Conservation (phyloP, 2,888 invertebrate genomes). For the Caenorhabditis sulstoni region DNA sequence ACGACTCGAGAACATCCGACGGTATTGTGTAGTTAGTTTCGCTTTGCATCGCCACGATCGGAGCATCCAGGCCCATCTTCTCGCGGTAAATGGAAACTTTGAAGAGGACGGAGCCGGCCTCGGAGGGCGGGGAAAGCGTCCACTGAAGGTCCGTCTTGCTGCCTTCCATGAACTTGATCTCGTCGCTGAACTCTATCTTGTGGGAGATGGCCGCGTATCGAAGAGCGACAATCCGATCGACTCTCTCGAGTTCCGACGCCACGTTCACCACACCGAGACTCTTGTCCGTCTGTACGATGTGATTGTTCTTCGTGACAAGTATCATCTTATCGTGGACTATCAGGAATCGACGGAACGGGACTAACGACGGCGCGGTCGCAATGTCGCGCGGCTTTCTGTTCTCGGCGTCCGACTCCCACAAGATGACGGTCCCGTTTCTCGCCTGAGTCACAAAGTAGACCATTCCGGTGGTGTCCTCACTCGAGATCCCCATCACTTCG, state of each 20-base stretch:
- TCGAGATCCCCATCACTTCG: slow-evolving; percentile 75
- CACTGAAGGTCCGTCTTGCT: slow-evolving; percentile 70
- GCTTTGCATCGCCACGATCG: slow-evolving; percentile 62
- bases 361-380: slow-evolving; percentile 41
- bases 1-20: slow-evolving; percentile 66
- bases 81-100: slow-evolving; percentile 63
- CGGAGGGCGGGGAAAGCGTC: slow-evolving; percentile 64
- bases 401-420: slow-evolving; percentile 61
- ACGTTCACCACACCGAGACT: slow-evolving; percentile 61
- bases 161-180: slow-evolving; percentile 61
- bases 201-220: slow-evolving; percentile 48
- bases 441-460: slow-evolving; percentile 59
- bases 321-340: slow-evolving; percentile 72
- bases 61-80: slow-evolving; percentile 60
- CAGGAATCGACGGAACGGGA: slow-evolving; percentile 70
- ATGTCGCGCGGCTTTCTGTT: slow-evolving; percentile 48
- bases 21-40: slow-evolving; percentile 69
- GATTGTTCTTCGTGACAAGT: slow-evolving; percentile 73
- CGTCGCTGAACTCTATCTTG: slow-evolving; percentile 61
- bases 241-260: slow-evolving; percentile 40
- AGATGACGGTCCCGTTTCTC: slow-evolving; percentile 56
- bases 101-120: slow-evolving; percentile 48
- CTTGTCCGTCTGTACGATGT: slow-evolving; percentile 72
- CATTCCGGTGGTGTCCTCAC: slow-evolving; percentile 67
- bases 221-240: slow-evolving; percentile 48